Evolutionary conservation across 1,140 invertebrate genomes (phyloP).

Genomic region (Lepidurus arcticus): DNA sequence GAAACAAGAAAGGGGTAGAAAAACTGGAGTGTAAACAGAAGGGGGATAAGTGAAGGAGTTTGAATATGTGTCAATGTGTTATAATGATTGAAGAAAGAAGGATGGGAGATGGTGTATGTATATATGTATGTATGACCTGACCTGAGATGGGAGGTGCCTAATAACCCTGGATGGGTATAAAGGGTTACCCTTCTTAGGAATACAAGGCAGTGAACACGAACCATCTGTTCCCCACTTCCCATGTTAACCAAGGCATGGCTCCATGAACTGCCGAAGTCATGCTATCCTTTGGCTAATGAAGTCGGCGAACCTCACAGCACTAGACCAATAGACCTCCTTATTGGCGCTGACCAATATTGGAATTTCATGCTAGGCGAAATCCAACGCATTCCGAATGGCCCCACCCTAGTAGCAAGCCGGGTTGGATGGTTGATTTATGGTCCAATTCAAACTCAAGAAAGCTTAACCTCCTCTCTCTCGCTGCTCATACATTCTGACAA

Average conservation of each 20-base stretch:
- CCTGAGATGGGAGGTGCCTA: no score
- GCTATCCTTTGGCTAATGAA: neutral
- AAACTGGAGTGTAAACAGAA: no score
- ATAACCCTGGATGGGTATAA: no score
- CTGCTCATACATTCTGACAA: neutral
- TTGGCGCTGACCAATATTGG: neutral
- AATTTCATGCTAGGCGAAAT: neutral
- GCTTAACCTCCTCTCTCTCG: neutral
- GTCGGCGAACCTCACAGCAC: neutral
- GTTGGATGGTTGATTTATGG: slow-evolving; percentile 23
- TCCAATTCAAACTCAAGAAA: neutral
- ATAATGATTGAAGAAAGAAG: no score
- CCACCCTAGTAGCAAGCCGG: neutral
- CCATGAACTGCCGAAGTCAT: neutral
- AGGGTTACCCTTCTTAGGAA: no score
- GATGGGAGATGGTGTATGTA: no score
- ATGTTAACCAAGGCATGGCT: neutral
- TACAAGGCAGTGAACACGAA: no score
- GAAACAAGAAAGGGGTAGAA: no score
- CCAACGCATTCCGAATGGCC: neutral
- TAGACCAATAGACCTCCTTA: neutral
- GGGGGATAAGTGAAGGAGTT: no score
- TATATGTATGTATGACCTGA: no score
- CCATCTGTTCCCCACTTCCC: no score
- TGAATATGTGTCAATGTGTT: no score